Conservation (phyloP, 2,888 invertebrate genomes). For the Perizoma flavofasciatum region DNA sequence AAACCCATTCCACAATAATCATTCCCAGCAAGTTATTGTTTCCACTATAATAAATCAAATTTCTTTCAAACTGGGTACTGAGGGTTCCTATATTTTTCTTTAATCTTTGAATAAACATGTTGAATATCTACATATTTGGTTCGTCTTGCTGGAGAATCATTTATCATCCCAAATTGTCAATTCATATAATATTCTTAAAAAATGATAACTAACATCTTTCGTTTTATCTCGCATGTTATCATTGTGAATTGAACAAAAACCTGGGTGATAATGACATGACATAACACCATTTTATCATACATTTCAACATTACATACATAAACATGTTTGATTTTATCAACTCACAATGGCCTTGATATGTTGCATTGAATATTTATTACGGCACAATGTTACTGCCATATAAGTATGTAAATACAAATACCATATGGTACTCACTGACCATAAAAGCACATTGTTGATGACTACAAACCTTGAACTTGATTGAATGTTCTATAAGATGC, state of each 20-base stretch:
- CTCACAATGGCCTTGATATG: conserved; percentile 42
- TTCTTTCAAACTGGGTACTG: too few relatives aligned
- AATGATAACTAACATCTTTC: not conserved
- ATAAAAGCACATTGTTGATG: conserved; percentile 40
- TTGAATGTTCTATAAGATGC: conserved; percentile 20
- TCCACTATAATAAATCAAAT: too few relatives aligned
- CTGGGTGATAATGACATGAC: conserved; percentile 13
- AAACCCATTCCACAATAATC: not conserved
- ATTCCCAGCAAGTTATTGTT: not conserved
- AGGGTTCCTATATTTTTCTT: too few relatives aligned
- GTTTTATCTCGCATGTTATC: conserved; percentile 20
- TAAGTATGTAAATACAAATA: not conserved
- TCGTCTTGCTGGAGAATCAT: too few relatives aligned
- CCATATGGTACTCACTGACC: conserved; percentile 35
- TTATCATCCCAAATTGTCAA: too few relatives aligned
- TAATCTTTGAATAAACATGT: too few relatives aligned
- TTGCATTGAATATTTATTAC: conserved; percentile 45
- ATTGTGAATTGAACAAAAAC: conserved; percentile 5
- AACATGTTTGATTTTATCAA: conserved; percentile 14
- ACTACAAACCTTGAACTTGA: conserved; percentile 54
- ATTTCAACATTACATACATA: conserved; percentile 12
- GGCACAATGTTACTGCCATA: conserved; percentile 55
- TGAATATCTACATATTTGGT: too few relatives aligned
- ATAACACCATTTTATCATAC: conserved; percentile 9
- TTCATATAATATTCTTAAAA: too few relatives aligned